These are phyloP conservation scores for Lepilemur septentrionalis DNA, from an alignment of 2,797 vertebrate species.

Conservation along the genomic window DNA sequence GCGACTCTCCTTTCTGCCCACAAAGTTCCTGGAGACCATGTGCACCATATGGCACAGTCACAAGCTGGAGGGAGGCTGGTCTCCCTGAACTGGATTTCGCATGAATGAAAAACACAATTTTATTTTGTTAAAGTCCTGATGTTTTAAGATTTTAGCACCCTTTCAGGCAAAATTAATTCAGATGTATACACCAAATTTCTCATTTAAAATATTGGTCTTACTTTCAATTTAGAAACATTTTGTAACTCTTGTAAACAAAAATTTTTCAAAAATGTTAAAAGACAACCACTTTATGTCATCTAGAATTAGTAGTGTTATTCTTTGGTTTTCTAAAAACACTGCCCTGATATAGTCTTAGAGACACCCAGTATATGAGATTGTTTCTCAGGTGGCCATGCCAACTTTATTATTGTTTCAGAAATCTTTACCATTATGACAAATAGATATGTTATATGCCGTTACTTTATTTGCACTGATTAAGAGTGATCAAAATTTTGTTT, in stretches of 20 bases:
- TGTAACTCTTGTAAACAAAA: not conserved
- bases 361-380: no score
- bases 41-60: not conserved
- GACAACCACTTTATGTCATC: not conserved
- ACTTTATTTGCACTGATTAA: not conserved
- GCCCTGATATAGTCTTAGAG: rapidly evolving
- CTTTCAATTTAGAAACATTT: not conserved
- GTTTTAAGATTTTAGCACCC: not conserved
- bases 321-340: not conserved
- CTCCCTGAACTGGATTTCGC: not conserved
- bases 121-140: not conserved
- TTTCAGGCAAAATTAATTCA: not conserved
- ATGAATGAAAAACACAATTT: not conserved
- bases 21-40: not conserved
- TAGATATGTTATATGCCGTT: not conserved
- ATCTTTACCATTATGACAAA: not conserved
- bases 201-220: not conserved
- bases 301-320: not conserved
- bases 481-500: not conserved
- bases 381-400: not conserved
- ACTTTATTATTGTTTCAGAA: not conserved
- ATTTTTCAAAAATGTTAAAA: not conserved
- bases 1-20: not conserved
- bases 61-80: no score
- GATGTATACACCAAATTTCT: not conserved